Base-by-base conservation (phyloP, 2,888 invertebrate genomes). In the Ischnus inquisitorius region DNA sequence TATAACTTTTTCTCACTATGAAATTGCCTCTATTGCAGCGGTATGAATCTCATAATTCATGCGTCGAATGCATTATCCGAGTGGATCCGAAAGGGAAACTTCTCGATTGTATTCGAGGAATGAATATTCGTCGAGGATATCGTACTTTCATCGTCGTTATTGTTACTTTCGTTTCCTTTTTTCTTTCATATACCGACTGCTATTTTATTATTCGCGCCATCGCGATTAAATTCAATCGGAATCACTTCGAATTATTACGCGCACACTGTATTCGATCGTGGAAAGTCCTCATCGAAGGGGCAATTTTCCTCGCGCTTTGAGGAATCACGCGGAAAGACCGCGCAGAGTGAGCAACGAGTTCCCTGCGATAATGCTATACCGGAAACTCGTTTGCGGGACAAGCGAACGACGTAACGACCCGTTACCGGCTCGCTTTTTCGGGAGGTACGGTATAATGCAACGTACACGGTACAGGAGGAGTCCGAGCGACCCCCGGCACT, bases 381-480 rank as follows among this genome's bases (percentile, higher is more conserved):
- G 88, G 88, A 89, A 87, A 87, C 87, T 88, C 87, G 83, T 85
- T 86, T 78, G 85, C 64, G 87, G 86, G 83, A 87, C 85, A 83
- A 85, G 82, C 83, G 84, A 88, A 87, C 79, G 86, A 88, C 85
- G 88, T 91, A 91, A 91, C 90, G 90, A 90, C 89, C 88, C 88
- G 90, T 88, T 89, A 89, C 88, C 84, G 88, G 89, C 3, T 79
- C 88, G 87, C n/a, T 87, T 90, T 90, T 90, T 88, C 88, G 87
- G 87, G 85, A 88, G 89, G 25, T n/a, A 77, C 65, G 62, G 19
- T 72, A 84, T 54, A 91, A 91, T 90, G 91, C 89, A 90, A 89
- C 48, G 88, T 89, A 92, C 93, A 92, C 88, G 91, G 89, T 91
- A 92, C 92, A 91, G 93, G 93, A 91, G 93, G 93, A 93, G 92